Percentiles rank a stretch among this genome's conserved stretches.
Conservation (phyloP, 2,797 vertebrate species). For the Falco novaeseelandiae region DNA sequence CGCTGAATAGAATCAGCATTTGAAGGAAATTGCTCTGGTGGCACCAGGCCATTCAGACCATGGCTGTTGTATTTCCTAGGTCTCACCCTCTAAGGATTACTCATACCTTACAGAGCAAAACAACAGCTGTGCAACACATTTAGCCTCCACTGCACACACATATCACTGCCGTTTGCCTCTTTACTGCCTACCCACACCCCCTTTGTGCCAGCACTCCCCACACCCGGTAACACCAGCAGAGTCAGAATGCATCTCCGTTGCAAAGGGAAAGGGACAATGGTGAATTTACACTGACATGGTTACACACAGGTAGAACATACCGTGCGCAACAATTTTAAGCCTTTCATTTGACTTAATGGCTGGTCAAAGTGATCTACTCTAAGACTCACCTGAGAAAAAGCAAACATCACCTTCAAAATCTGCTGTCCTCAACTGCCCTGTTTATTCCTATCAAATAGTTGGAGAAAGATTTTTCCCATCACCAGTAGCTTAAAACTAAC, state of each 20-base stretch:
- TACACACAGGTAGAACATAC: not conserved
- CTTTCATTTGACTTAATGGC: not conserved
- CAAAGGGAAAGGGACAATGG: not conserved
- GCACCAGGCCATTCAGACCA: constrained; percentile 32
- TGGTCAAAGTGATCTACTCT: not conserved
- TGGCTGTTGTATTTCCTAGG: not conserved
- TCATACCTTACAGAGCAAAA: constrained; percentile 19
- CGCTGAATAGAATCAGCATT: constrained; percentile 15
- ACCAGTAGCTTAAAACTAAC: not conserved
- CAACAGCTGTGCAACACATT: constrained; percentile 50
- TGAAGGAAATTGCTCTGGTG: constrained; percentile 35
- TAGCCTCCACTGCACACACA: not conserved
- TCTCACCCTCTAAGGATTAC: constrained; percentile 22
- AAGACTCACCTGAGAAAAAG: not conserved
- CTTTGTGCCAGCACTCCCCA: not conserved
- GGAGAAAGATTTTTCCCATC: not conserved
- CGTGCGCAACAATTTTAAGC: not conserved
- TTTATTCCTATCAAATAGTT: not conserved
- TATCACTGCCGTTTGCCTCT: not conserved
- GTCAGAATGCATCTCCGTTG: not conserved
- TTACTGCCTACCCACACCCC: not conserved
- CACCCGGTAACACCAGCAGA: not conserved
- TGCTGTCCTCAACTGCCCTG: not conserved
- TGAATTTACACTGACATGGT: not conserved
- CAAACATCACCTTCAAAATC: not conserved